Conservation (phyloP, 2,797 vertebrate genomes). For the Eleutherodactylus coqui region DNA sequence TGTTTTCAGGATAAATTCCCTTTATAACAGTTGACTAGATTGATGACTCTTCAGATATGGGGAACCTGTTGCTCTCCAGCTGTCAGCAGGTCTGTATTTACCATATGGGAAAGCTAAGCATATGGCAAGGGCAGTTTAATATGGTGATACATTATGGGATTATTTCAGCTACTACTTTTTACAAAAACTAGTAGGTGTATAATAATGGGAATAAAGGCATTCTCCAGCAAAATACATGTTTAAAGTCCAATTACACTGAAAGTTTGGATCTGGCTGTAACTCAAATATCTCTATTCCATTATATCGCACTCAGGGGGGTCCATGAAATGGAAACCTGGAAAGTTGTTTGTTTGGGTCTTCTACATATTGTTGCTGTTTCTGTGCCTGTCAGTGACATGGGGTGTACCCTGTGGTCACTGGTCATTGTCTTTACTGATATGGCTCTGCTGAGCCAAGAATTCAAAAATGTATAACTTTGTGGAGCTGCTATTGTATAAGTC, state of each 20-base stretch:
- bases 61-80: neutral
- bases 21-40: neutral
- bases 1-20: constrained; percentile 4
- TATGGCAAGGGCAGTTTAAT: neutral
- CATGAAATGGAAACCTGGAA: neutral
- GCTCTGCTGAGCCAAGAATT: neutral
- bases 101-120: neutral
- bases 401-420: neutral
- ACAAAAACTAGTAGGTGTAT: too few species aligned
- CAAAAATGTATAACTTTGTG: neutral
- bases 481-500: neutral
- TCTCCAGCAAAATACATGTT: too few species aligned
- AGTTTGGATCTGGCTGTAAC: neutral
- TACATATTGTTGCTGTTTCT: neutral
- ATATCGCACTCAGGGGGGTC: too few species aligned
- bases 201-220: too few species aligned
- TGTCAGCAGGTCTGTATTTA: neutral
- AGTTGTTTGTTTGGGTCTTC: neutral
- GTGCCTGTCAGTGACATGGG: neutral
- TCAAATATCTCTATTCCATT: too few species aligned
- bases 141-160: neutral
- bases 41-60: neutral
- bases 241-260: too few species aligned
- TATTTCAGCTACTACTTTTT: too few species aligned
- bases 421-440: neutral